A percentile compares a stretch with the other conserved stretches of the same genome.
Evolutionary conservation across 2,797 vertebrate genomes (phyloP).

Genomic region (Trachops cirrhosus): DNA sequence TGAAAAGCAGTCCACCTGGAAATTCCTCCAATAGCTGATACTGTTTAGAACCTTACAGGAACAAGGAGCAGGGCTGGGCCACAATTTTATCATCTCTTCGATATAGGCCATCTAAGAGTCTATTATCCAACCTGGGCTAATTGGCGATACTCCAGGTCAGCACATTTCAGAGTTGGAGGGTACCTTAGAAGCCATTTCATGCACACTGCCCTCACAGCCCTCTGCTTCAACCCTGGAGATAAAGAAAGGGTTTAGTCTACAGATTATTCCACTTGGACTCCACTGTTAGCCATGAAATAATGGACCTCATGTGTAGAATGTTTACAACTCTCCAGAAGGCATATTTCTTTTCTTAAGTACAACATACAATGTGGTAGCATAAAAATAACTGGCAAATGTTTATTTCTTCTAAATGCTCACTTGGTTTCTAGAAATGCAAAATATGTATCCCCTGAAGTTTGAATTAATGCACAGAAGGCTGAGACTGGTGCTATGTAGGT

Average conservation of each 20-base stretch:
- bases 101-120: conserved; percentile 36
- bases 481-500: not conserved
- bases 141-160: conserved; percentile 40
- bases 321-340: conserved; percentile 37
- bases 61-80: not conserved
- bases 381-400: conserved; percentile 32
- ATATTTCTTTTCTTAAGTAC: conserved; percentile 25
- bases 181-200: conserved; percentile 41
- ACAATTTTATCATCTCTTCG: conserved; percentile 48
- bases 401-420: conserved; percentile 4
- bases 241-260: conserved; percentile 37
- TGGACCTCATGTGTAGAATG: not conserved
- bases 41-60: conserved; percentile 46
- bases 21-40: not conserved
- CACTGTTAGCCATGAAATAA: conserved; percentile 25
- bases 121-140: conserved; percentile 41
- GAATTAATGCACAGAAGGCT: not conserved
- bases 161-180: conserved; percentile 30
- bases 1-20: conserved; percentile 54
- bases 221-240: conserved; percentile 20
- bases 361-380: not conserved
- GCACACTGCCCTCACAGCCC: not conserved
- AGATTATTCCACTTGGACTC: conserved; percentile 18
- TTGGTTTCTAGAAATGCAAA: conserved; percentile 46
- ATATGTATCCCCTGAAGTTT: not conserved